These are phyloP conservation scores for Typhlichthys eigenmanni DNA, from an alignment of 2,797 vertebrate genomes.

Conservation along the genomic window DNA sequence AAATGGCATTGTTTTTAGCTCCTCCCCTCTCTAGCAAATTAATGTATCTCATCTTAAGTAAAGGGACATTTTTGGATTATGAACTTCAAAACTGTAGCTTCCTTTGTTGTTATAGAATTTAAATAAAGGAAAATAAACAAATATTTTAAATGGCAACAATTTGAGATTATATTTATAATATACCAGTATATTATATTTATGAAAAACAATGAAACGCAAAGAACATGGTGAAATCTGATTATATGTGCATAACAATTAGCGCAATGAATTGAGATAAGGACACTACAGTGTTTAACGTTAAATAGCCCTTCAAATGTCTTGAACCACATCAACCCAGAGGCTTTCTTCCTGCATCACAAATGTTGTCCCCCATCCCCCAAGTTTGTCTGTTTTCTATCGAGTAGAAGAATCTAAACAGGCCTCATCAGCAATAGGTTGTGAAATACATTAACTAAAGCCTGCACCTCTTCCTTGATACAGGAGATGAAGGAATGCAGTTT, in stretches of 20 bases:
- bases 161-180: too few relatives aligned
- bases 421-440: constrained; percentile 11
- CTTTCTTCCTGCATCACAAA: not conserved
- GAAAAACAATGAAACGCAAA: too few relatives aligned
- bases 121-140: too few relatives aligned
- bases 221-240: too few relatives aligned
- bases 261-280: too few relatives aligned
- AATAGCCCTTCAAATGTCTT: too few relatives aligned
- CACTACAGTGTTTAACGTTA: not conserved
- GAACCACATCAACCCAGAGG: not conserved
- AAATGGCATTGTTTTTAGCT: not conserved
- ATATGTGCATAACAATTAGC: too few relatives aligned
- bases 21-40: not conserved
- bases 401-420: constrained; percentile 21
- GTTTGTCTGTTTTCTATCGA: constrained; percentile 13
- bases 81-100: too few relatives aligned
- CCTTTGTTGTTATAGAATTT: too few relatives aligned
- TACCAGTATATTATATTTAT: too few relatives aligned
- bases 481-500: constrained; percentile 34
- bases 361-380: not conserved
- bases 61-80: too few relatives aligned
- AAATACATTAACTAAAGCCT: constrained; percentile 25
- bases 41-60: not conserved
- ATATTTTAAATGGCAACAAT: too few relatives aligned
- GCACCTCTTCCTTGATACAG: constrained; percentile 29